Evolutionary conservation across 2,113 vertebrate species (phyloP).

Genomic region (Tetrax tetrax): DNA sequence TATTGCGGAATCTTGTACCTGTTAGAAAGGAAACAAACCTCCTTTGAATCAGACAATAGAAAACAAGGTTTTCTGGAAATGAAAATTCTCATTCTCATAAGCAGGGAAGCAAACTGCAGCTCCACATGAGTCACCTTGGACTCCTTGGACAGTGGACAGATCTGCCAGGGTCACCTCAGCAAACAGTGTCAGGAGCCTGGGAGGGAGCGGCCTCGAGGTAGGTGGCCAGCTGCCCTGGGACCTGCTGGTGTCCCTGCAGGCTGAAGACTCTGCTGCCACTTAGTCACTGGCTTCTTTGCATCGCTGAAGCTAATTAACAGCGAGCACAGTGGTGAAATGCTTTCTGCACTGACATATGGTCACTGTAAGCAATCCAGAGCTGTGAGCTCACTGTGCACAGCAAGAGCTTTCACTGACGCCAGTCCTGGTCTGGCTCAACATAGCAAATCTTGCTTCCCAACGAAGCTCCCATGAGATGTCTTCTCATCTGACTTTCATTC

Average conservation of each 20-base stretch:
- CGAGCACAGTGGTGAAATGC: background rate
- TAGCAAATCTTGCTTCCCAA: background rate
- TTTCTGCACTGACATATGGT: background rate
- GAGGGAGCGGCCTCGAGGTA: accelerated
- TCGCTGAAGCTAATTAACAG: background rate
- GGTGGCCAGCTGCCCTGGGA: background rate
- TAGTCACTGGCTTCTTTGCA: background rate
- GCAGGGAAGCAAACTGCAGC: background rate
- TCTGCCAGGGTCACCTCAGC: background rate
- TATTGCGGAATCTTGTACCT: background rate
- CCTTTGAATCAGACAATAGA: background rate
- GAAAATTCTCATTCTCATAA: accelerated
- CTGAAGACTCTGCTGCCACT: background rate
- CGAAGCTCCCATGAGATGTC: background rate
- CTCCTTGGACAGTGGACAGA: background rate
- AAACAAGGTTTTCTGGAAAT: background rate
- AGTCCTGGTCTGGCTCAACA: background rate
- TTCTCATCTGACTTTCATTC: background rate
- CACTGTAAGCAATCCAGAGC: background rate
- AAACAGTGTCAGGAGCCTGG: background rate
- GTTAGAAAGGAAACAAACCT: background rate
- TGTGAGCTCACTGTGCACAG: background rate
- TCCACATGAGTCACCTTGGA: background rate
- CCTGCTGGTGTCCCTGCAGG: background rate
- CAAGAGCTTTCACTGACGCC: background rate